Evolutionary conservation across 2,888 invertebrate species (phyloP), one percentile per base, ranked within the genome.

Genomic region (Brenthis daphne): DNA sequence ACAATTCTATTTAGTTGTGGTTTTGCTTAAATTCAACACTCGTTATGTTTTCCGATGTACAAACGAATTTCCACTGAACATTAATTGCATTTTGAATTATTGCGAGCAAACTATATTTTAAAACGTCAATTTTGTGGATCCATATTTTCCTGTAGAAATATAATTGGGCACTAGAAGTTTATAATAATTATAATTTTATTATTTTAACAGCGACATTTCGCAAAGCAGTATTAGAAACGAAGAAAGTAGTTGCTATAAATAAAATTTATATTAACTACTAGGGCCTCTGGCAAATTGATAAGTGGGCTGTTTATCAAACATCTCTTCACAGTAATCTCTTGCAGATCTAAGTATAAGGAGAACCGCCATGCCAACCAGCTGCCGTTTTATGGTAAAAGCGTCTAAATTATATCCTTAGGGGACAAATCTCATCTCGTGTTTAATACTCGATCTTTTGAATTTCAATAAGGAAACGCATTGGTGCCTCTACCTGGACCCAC

Each of bases 41-140:
- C 51, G 67, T 67, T 67, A 70, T 67, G 56, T 67, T 65, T 71
- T 71, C 65, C 57, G 64, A 66, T 66, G 57, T 51, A 64, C 64
- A 37, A 29, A 64, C 55, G 43, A 71, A 57, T 67, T 68, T 68
- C 51, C 68, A 37, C 11, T 63, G 63, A 64, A 83, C 81, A 81
- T 83, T 86, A 89, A 91, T 90, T 90, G 88, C 86, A 87, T 86
- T 89, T 88, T 87, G 87, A 88, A 87, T 87, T 85, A 87, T 83
- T 81, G 73, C 74, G 77, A 80, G 80, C 69, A 73, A 80, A 80
- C 69, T 73, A 75, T 76, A 77, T 76, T 77, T 79, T 75, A 71
- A 65, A 57, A 56, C 47, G 43, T 57, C 66, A 61, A 68, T 64
- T 70, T 66, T 64, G 14, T 20, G 29, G 8, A 48, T 53, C 50